Percentiles rank a stretch among this genome's conserved stretches.
phyloP scores from a whole-genome alignment of 1,140 invertebrate genomes.

The Nasonia vitripennis region DNA sequence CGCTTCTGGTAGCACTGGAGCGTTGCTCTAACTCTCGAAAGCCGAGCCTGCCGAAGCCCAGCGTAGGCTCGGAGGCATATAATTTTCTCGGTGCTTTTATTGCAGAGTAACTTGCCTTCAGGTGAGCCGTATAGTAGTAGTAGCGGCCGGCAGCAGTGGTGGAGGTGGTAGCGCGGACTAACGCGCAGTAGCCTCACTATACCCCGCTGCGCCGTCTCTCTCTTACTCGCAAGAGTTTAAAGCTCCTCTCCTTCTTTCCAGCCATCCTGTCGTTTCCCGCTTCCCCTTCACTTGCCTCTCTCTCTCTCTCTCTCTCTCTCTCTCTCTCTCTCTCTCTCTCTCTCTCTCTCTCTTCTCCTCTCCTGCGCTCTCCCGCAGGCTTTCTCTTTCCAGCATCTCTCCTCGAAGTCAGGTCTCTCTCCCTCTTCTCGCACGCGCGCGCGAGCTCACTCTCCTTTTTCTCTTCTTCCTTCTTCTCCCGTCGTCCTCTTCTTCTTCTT shows the following conservation, averaged over 20 bases:
- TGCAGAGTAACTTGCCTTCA: slow-evolving; percentile 76
- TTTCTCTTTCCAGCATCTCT: slow-evolving; percentile 51
- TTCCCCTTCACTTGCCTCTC: slow-evolving; percentile 53
- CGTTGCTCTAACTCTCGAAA: slow-evolving; percentile 33
- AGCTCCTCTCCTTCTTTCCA: slow-evolving; percentile 47
- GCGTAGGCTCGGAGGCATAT: slow-evolving; percentile 72
- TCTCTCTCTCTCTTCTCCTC: slow-evolving; percentile 47
- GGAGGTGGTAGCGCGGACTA: slow-evolving; percentile 70
- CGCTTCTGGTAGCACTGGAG: too few species aligned
- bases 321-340: slow-evolving; percentile 36
- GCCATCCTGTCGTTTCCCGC: slow-evolving; percentile 58
- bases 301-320: slow-evolving; percentile 11
- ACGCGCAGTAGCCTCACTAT: slow-evolving; percentile 69
- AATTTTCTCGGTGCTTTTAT: slow-evolving; percentile 76
- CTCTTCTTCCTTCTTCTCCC: not conserved
- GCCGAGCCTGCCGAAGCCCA: slow-evolving; percentile 43
- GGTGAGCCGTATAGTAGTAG: slow-evolving; percentile 67
- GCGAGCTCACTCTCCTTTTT: not conserved
- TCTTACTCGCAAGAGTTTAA: slow-evolving; percentile 39
- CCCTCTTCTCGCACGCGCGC: slow-evolving; percentile 13
- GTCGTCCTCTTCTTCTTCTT: not conserved
- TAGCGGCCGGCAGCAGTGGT: slow-evolving; percentile 62
- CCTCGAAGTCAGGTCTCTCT: slow-evolving; percentile 52
- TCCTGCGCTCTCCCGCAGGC: not conserved
- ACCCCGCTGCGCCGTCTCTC: slow-evolving; percentile 48